Evolutionary conservation across 2,888 invertebrate genomes (phyloP), one percentile per base, ranked within the genome.

Genomic region (Cephus spinipes): DNA sequence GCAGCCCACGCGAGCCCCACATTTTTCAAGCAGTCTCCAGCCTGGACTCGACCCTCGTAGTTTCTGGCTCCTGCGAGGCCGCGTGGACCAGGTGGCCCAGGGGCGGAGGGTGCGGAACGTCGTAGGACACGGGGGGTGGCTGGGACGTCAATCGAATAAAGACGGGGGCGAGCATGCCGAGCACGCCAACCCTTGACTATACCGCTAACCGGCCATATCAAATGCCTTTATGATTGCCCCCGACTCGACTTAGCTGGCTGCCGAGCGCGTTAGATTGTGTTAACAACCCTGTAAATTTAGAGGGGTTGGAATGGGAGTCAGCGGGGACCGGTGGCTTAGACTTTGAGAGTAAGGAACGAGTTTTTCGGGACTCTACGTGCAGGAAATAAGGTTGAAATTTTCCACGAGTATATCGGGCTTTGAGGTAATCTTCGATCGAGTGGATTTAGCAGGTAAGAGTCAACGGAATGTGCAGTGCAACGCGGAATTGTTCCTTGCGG

Each of bases 1-100:
- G 73, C 34, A 73, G 73, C 15, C 85, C 86, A 86, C 84, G 86
- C 85, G 79, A 86, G 77, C n/a, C 74, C 81, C 81, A 76, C 84
- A 86, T 86, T 86, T 86, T 83, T 85, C 86, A 86, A 84, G 4
- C 68, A 55, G 68, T 69, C 71, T 33, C 55, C 55, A n/a, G 15
- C 40, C 40, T 40, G 40, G 68, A 32, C 32, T 11, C 76, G 30
- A 35, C 75, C 69, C 68, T 35, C 36, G 35, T 31, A 1, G 15
- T 15, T 40, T 15, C 40, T 40, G 40, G 40, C 15, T 40, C 40
- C 15, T 15, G 40, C 0, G 40, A 6, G 15, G 4, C 6, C 4
- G 15, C 4, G 40, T 15, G 40, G 40, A 15, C 40, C 40, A 40
- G 40, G 40, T 40, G 15, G 15, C 40, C 40, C 15, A 40, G 40